These are phyloP conservation scores for Passer domesticus DNA, from an alignment of 2,113 vertebrate species.

Conservation along the genomic window DNA sequence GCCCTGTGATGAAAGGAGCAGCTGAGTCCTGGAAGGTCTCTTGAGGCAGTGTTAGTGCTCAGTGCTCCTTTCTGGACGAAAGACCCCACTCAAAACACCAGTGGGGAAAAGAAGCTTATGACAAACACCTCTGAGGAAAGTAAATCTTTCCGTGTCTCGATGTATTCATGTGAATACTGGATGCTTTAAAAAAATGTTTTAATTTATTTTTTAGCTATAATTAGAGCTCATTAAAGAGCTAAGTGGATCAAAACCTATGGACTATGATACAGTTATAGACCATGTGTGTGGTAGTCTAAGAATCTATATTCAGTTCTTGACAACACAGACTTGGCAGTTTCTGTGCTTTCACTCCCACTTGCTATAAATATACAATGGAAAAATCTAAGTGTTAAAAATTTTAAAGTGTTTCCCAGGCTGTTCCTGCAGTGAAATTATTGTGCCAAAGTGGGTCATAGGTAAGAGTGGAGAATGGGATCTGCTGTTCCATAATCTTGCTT, in stretches of 20 bases:
- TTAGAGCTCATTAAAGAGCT: neutral
- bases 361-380: neutral
- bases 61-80: neutral
- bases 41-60: too few relatives aligned
- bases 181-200: neutral
- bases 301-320: neutral
- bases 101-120: neutral
- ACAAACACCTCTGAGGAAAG: neutral
- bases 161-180: neutral
- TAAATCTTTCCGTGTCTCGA: neutral
- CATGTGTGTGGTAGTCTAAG: neutral
- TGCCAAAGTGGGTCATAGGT: neutral
- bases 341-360: neutral
- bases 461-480: neutral
- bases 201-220: neutral
- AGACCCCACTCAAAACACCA: neutral
- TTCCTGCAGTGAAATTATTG: neutral
- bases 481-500: neutral
- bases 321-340: neutral
- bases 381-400: neutral
- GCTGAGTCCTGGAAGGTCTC: neutral
- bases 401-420: neutral
- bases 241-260: neutral
- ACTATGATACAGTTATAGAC: neutral
- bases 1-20: neutral